These are phyloP conservation scores for Campoplex nolae DNA, from an alignment of 2,888 invertebrate species.

Conservation along the genomic window DNA sequence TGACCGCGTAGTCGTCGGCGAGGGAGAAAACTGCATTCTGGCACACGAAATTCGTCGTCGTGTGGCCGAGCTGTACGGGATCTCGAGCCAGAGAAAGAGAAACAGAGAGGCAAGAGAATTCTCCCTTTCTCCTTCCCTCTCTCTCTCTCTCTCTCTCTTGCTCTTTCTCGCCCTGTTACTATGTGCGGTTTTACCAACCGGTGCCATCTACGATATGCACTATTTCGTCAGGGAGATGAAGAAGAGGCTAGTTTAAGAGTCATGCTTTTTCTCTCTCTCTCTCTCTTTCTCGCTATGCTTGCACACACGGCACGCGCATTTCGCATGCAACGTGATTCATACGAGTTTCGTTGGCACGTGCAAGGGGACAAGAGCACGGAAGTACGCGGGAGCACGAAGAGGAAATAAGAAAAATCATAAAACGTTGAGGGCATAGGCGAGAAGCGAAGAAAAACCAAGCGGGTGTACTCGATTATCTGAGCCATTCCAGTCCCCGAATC, in stretches of 20 bases:
- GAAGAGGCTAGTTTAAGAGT: constrained; percentile 33
- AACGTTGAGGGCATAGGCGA: background rate
- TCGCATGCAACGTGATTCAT: constrained; percentile 66
- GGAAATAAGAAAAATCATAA: constrained; percentile 28
- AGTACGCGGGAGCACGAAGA: constrained; percentile 19
- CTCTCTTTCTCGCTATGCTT: constrained; percentile 33
- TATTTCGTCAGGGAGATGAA: constrained; percentile 33
- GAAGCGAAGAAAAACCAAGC: background rate
- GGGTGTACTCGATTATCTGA: constrained; percentile 1
- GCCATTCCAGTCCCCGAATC: constrained; percentile 3
- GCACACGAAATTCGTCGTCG: constrained; percentile 48
- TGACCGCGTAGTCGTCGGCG: constrained; percentile 51
- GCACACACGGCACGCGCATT: constrained; percentile 53
- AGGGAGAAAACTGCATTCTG: constrained; percentile 42
- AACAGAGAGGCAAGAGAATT: background rate
- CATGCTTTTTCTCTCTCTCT: constrained; percentile 11
- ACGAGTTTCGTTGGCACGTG: constrained; percentile 59
- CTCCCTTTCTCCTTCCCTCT: background rate
- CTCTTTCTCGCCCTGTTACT: no score
- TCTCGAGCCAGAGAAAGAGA: constrained; percentile 19
- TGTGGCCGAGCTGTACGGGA: constrained; percentile 42
- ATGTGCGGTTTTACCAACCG: constrained; percentile 47
- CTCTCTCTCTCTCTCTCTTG: no score
- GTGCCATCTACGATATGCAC: constrained; percentile 39
- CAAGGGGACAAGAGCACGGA: constrained; percentile 17